Evolutionary conservation across 2,888 invertebrate genomes (phyloP), one percentile per base, ranked within the genome.

Genomic region (Agonum fuliginosum): DNA sequence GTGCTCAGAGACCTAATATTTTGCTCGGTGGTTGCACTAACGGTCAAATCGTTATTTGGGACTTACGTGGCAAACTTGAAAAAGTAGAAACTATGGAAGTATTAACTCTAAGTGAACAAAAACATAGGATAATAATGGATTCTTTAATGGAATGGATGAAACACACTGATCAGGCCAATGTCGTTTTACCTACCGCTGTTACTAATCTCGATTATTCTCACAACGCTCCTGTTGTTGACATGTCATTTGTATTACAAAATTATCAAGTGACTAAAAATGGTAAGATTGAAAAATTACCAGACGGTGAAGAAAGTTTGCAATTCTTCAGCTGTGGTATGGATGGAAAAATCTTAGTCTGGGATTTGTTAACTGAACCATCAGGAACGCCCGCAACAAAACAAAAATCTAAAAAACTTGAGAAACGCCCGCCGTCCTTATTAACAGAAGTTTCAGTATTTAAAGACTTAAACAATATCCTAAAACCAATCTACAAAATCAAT

Each of bases 1-100:
- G 93, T 83, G 93, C 93, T 0, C 90, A 90, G 79, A 88, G 94
- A 83, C 91, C 91, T 78, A 92, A 93, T 83, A 83, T 94, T 67
- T 83, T 95, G 17, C 83, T 94, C 46, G 95, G 94, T 3, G 95
- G 95, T 3, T 91, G 91, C 74, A 86, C 88, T 1, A 94, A 93
- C 83, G 95, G 95, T 0, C 91, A 93, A 88, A 86, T 94, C 6
- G 87, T 91, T 12, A 82, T 94, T 46, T 94, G 94, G 94, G 93
- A 93, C 84, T 86, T 93, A 76, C 89, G 89, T 24, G 89, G 90
- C 72, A 91, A 91, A 80, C 86, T 92, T 20, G 58, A 77, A 58
- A 24, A 41, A 17, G 77, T 77, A 0, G 77, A 77, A 37, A 37
- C 54, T 19, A n/a, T 19, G 17, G 70, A 77, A 27, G 43, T 77